Evolutionary conservation across 2,113 vertebrate genomes (phyloP), one percentile per base, ranked within the genome.

Genomic region (Trogon melanurus): DNA sequence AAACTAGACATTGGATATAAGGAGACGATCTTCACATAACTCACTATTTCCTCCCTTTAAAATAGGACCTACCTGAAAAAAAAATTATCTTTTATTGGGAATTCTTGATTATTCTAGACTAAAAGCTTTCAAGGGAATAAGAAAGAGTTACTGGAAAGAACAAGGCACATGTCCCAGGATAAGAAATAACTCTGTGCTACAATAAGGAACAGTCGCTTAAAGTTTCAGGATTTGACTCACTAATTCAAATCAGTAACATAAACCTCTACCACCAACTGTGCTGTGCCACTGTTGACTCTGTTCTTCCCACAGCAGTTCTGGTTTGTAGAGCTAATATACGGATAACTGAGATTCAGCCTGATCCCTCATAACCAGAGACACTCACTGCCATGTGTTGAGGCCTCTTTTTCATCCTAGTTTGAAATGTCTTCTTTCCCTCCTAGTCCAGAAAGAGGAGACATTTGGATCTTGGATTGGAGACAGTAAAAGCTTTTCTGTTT

Each of bases 401-500:
- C 19, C 12, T 82, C 78, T 54, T 91, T 69, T 85, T 72, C 2
- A 7, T 85, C 27, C 50, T 21, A 5, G 25, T 76, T 93, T 80
- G 71, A 76, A 83, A 83, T 20, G 18, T 79, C 78, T 89, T 84
- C 44, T 81, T 80, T 74, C 20, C 5, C 26, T 57, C 9, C 20
- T 60, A 74, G 48, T 48, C 5, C 14, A 78, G 72, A 79, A 91
- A 84, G 6, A 44, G 20, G 13, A n/a, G 17, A 36, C 54, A 79
- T 70, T 86, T 83, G 17, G 86, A 74, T 65, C 50, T 45, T 73
- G 11, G 7, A 58, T 6, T 76, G 23, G 25, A 80, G 56, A 48
- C 21, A 78, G 11, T 27, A 92, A 67, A 94, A 92, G 30, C 18
- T 65, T 89, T 88, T 86, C 27, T 91, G 12, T 93, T 92, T 79